Evolutionary conservation across 2,888 invertebrate genomes (phyloP).

Genomic region (Caenorhabditis auriculariae): DNA sequence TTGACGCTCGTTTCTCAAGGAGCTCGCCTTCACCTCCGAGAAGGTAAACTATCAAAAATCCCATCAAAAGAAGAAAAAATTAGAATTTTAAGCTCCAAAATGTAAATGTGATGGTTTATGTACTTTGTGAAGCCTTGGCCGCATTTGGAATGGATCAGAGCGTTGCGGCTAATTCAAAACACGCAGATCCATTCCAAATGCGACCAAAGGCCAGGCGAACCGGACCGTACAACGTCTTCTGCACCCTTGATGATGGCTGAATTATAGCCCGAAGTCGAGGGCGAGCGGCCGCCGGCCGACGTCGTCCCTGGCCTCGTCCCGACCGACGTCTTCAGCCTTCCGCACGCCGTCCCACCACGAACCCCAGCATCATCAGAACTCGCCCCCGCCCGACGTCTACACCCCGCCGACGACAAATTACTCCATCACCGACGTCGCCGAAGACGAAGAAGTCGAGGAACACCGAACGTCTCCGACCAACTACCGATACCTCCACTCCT

Average conservation of each 20-base stretch:
- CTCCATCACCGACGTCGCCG: conserved; percentile 1
- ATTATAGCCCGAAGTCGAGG: conserved; percentile 16
- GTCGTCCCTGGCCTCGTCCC: conserved; percentile 1
- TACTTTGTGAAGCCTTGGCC: too few relatives aligned
- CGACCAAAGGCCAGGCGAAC: too few relatives aligned
- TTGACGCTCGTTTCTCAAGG: conserved; percentile 66
- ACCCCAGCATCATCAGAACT: conserved; percentile 1
- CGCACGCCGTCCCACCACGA: not conserved
- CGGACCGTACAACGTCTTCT: too few relatives aligned
- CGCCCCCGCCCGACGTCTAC: conserved; percentile 1
- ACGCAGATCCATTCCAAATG: too few relatives aligned
- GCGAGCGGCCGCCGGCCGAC: conserved; percentile 6
- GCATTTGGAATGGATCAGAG: too few relatives aligned
- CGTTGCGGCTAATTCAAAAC: too few relatives aligned
- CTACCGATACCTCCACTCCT: conserved; percentile 21
- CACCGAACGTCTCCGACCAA: conserved; percentile 1
- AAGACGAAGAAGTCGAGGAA: not conserved
- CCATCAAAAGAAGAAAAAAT: too few relatives aligned
- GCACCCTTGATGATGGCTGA: too few relatives aligned
- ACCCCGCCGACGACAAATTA: conserved; percentile 18
- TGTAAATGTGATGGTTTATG: too few relatives aligned
- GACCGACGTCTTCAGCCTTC: not conserved
- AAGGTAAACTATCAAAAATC: conserved; percentile 14
- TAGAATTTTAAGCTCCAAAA: too few relatives aligned
- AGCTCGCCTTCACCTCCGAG: conserved; percentile 30